These are phyloP conservation scores for Drosophila leontia DNA, from an alignment of 1,140 invertebrate genomes.

Conservation along the genomic window DNA sequence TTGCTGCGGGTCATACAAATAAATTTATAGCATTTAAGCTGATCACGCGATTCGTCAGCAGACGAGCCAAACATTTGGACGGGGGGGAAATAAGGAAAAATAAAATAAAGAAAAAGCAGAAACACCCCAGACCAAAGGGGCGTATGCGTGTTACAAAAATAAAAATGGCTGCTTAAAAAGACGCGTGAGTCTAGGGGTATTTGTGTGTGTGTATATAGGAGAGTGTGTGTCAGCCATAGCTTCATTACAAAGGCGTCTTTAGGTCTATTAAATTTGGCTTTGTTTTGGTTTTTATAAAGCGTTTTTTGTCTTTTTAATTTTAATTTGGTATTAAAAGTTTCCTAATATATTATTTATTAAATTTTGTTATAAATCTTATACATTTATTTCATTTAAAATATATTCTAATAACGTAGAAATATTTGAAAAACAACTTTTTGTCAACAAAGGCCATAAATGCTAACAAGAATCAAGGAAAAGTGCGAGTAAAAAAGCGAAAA, in stretches of 20 bases:
- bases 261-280: slow-evolving; percentile 52
- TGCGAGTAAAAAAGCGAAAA: background rate
- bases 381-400: background rate
- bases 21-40: slow-evolving; percentile 79
- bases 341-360: too few relatives aligned
- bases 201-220: slow-evolving; percentile 26
- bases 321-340: too few relatives aligned
- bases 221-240: slow-evolving; percentile 50
- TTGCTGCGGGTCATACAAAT: slow-evolving; percentile 58
- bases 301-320: slow-evolving; percentile 36
- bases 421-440: background rate
- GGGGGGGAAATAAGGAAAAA: background rate
- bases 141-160: slow-evolving; percentile 76
- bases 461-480: slow-evolving; percentile 6
- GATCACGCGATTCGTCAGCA: slow-evolving; percentile 65
- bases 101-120: background rate
- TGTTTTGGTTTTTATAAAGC: slow-evolving; percentile 1
- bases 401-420: background rate
- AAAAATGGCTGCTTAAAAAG: slow-evolving; percentile 59
- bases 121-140: slow-evolving; percentile 13
- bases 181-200: background rate
- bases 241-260: slow-evolving; percentile 71
- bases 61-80: background rate
- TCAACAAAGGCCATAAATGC: slow-evolving; percentile 16
- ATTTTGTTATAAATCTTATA: too few relatives aligned